Percentiles rank a stretch among this genome's conserved stretches.
Evolutionary conservation across 2,797 vertebrate species (phyloP).

Genomic region (Trichosurus vulpecula): DNA sequence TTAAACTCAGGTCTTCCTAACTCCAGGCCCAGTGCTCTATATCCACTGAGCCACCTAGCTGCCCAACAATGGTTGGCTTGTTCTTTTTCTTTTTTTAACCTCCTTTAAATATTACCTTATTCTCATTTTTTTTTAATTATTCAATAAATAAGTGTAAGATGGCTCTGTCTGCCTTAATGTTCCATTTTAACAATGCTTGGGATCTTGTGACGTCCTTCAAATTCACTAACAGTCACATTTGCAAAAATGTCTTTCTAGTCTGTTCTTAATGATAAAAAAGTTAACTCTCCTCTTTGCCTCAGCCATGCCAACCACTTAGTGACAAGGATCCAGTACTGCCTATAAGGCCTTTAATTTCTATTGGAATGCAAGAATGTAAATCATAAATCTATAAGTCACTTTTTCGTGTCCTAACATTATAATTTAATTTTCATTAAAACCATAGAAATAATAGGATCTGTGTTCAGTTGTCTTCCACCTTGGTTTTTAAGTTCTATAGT

Average conservation of each 20-base stretch:
- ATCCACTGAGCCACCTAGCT: background rate
- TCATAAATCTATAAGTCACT: background rate
- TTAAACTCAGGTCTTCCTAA: background rate
- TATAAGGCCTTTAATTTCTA: background rate
- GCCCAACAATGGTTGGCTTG: background rate
- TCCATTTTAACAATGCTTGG: background rate
- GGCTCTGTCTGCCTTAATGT: background rate
- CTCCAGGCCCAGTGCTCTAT: background rate
- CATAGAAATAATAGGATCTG: background rate
- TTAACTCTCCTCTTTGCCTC: background rate
- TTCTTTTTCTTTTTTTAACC: background rate
- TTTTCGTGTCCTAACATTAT: slow-evolving; percentile 21
- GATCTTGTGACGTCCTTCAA: background rate
- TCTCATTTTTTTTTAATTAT: slow-evolving; percentile 18
- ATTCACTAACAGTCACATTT: background rate
- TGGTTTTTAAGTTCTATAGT: background rate
- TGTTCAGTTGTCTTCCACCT: background rate
- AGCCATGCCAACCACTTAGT: background rate
- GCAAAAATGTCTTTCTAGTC: background rate
- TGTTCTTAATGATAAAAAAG: background rate
- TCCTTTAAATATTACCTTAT: background rate
- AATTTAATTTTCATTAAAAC: slow-evolving; percentile 22
- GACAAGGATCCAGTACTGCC: background rate
- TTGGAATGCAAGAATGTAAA: background rate
- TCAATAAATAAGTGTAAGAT: background rate